Evolutionary conservation across 2,888 invertebrate species (phyloP).

Genomic region (Drosophila paramelanica): DNA sequence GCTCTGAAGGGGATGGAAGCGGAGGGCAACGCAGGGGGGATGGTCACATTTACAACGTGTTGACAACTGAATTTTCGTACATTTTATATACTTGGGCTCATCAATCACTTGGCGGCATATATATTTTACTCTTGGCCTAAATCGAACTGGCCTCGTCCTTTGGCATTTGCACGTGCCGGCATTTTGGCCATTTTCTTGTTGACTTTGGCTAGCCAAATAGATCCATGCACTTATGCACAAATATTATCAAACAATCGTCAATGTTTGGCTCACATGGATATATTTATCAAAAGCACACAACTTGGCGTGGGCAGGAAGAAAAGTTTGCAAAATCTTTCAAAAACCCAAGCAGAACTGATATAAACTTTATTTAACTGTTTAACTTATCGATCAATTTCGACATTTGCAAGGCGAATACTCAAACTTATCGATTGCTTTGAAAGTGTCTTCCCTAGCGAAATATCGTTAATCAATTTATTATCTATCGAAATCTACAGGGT

Average conservation of each 20-base stretch:
- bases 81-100: constrained; percentile 32
- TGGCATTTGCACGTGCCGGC: constrained; percentile 60
- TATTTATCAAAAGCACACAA: constrained; percentile 27
- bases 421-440: too few relatives aligned
- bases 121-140: constrained; percentile 49
- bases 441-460: too few relatives aligned
- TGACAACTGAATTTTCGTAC: constrained; percentile 64
- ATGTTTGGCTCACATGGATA: constrained; percentile 18
- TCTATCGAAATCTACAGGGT: too few relatives aligned
- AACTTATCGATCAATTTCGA: too few relatives aligned
- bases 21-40: not conserved
- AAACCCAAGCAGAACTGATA: not conserved
- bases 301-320: not conserved
- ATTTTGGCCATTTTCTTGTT: constrained; percentile 62
- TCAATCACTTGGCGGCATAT: constrained; percentile 58
- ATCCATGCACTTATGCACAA: constrained; percentile 29
- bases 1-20: not conserved
- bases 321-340: not conserved
- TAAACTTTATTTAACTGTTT: too few relatives aligned
- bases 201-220: constrained; percentile 42
- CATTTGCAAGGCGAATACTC: too few relatives aligned
- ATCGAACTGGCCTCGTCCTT: constrained; percentile 39
- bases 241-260: constrained; percentile 51
- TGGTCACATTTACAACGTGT: constrained; percentile 39
- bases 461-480: too few relatives aligned